Evolutionary conservation across 2,888 invertebrate species (phyloP).

Genomic region (Ischnura elegans): DNA sequence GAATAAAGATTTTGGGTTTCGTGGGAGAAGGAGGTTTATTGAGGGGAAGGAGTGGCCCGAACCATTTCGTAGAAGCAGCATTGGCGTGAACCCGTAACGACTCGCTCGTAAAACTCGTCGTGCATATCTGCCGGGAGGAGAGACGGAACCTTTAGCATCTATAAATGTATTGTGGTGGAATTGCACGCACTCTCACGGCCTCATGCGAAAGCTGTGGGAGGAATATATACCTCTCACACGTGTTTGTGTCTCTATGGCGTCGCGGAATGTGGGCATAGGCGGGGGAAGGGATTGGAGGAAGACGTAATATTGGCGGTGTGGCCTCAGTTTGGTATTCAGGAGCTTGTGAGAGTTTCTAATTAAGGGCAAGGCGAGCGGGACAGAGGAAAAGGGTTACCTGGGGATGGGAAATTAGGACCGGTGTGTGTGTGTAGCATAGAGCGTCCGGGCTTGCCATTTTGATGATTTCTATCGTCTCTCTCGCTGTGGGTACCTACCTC

Average conservation of each 20-base stretch:
- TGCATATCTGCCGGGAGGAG: background rate
- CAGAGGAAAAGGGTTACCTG: background rate
- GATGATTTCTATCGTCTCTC: constrained; percentile 7
- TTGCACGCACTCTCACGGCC: background rate
- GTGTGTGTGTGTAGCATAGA: background rate
- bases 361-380: background rate
- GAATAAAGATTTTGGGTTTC: background rate
- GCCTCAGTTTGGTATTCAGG: constrained; percentile 16
- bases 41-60: background rate
- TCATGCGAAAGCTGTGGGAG: background rate
- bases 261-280: background rate
- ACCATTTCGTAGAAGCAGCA: background rate
- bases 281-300: background rate
- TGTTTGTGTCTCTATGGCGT: background rate
- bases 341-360: constrained; percentile 38
- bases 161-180: constrained; percentile 42
- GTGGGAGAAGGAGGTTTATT: background rate
- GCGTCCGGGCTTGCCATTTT: background rate
- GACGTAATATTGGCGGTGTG: background rate
- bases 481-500: background rate
- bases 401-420: background rate
- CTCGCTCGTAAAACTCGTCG: constrained; percentile 15
- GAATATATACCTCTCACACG: background rate
- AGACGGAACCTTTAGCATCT: constrained; percentile 32
- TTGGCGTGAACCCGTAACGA: background rate